phyloP scores from a whole-genome alignment of 2,113 vertebrate genomes.

The Patagioenas fasciata region DNA sequence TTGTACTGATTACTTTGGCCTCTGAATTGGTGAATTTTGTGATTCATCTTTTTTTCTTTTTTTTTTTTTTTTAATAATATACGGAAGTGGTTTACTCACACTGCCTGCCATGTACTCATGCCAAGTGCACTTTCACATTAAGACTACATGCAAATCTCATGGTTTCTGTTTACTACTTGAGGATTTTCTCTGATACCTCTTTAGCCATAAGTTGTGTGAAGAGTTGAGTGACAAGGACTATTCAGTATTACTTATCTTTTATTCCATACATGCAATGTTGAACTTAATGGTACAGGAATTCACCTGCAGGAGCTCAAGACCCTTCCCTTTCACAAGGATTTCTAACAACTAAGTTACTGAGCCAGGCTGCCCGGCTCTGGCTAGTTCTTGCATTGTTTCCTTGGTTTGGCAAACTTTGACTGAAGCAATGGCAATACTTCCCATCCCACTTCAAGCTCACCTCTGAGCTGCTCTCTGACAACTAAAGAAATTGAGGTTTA shows the following conservation, averaged over 20 bases:
- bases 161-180: not conserved
- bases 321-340: not conserved
- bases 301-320: not conserved
- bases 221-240: not conserved
- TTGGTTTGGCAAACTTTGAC: not conserved
- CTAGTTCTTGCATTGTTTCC: not conserved
- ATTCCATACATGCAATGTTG: not conserved
- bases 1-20: not conserved
- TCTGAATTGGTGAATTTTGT: not conserved
- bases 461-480: not conserved
- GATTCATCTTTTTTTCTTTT: fast-evolving
- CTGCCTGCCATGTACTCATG: not conserved
- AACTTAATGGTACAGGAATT: not conserved
- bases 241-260: not conserved
- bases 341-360: not conserved
- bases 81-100: not conserved
- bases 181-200: not conserved
- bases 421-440: not conserved
- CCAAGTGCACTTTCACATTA: not conserved
- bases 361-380: not conserved
- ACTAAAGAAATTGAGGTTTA: not conserved
- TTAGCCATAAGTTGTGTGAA: not conserved
- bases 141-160: not conserved
- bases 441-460: not conserved
- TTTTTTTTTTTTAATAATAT: not conserved